Evolutionary conservation across 92 coral and sea anemone genomes (phyloP), one percentile per base, ranked within the genome.

Genomic region (Porites lobata): DNA sequence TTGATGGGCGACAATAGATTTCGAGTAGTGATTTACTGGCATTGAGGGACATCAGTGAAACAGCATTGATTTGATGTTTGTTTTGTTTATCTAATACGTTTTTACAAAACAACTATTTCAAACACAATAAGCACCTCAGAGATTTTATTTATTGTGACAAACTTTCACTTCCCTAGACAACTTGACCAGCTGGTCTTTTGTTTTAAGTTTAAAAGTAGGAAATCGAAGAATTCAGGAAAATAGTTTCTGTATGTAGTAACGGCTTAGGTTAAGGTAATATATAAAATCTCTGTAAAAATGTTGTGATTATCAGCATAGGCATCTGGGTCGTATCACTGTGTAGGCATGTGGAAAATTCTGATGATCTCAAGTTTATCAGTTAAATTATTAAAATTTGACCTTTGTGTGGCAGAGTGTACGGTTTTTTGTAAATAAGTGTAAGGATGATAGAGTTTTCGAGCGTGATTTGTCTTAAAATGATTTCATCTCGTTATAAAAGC

Each of bases 311-410:
- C 13, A 57, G 14, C 8, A 22, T 1, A 8, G 11, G n/a, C 8
- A 12, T 43, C 69, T 70, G 15, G 19, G 11, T 13, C 38, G 26
- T 56, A 18, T 52, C 64, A 53, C n/a, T 38, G 76, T 65, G 8
- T 53, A 81, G 56, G n/a, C 58, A 57, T 69, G 29, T 29, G 57
- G 6, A 54, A 81, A 70, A 82, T 71, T 58, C 69, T 52, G 56
- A 29, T 56, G 15, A 82, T 71, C 77, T 69, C 4, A 0, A 9
- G 69, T 69, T 82, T 70, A 82, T 82, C 78, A 70, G 61, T 7
- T 17, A 56, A 56, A 56, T 57, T 29, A 59, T n/a, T 69, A 82
- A 57, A 70, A 58, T 32, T 24, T 82, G 86, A 70, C 86, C 69
- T 57, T 32, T 69, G 58, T 61, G 24, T 62, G 17, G 43, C 57